phyloP scores from a whole-genome alignment of 2,797 vertebrate genomes.

The Carapus acus region DNA sequence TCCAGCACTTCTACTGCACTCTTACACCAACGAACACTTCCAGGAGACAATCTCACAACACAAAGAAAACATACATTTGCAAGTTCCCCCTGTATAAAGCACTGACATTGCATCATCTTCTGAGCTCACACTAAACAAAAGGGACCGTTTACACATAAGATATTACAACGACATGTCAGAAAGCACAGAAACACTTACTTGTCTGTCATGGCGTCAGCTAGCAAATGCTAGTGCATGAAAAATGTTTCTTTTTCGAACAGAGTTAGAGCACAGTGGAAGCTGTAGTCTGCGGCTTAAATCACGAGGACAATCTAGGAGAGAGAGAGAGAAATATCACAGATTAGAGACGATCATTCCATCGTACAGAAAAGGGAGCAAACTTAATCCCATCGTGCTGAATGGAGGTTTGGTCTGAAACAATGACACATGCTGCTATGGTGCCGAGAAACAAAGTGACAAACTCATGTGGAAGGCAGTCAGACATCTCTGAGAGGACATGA shows the following conservation, averaged over 20 bases:
- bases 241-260: conserved; percentile 45
- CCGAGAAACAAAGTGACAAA: no score
- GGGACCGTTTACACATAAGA: conserved; percentile 9
- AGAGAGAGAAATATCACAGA: conserved; percentile 14
- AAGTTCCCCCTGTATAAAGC: conserved; percentile 12
- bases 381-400: no score
- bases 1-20: conserved; percentile 16
- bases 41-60: conserved; percentile 34
- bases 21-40: conserved; percentile 20
- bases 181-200: conserved; percentile 68
- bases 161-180: conserved; percentile 9
- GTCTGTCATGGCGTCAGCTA: conserved; percentile 74
- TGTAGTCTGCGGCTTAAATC: conserved; percentile 20
- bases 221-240: conserved; percentile 75
- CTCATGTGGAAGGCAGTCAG: no score
- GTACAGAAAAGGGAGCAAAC: neutral
- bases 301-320: conserved; percentile 45
- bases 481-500: no score
- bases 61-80: conserved; percentile 27
- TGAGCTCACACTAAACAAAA: conserved; percentile 50
- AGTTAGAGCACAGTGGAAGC: conserved; percentile 41
- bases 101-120: conserved; percentile 34
- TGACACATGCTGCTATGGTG: no score
- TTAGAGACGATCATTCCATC: neutral
- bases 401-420: no score